Percentiles rank a stretch among this genome's conserved stretches.
phyloP scores from a whole-genome alignment of 2,797 vertebrate genomes.

The Oreochromis grahami region DNA sequence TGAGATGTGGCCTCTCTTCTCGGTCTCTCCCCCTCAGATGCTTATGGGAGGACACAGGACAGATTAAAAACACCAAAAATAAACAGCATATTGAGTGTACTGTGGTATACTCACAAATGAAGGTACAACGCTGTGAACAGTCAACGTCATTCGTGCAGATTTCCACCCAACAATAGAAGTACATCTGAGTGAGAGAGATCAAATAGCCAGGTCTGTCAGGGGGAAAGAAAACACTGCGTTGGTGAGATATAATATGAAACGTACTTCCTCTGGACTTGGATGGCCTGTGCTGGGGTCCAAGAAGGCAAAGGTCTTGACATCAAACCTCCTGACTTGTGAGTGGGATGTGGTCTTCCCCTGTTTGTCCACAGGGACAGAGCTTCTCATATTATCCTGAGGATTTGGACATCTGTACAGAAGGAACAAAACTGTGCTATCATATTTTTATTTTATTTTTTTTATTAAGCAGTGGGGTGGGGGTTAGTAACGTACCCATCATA shows the following conservation, averaged over 20 bases:
- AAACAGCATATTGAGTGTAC: background rate
- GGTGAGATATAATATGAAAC: background rate
- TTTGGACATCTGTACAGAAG: conserved; percentile 62
- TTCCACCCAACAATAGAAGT: conserved; percentile 75
- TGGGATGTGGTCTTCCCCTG: conserved; percentile 27
- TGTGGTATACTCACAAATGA: conserved; percentile 54
- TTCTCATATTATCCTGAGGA: conserved; percentile 61
- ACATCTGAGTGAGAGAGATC: conserved; percentile 43
- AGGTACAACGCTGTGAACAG: conserved; percentile 59
- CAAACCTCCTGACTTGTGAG: conserved; percentile 68
- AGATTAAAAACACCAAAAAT: background rate
- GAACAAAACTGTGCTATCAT: background rate
- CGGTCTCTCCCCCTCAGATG: conserved; percentile 34
- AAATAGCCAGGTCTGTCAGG: background rate
- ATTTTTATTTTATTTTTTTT: background rate
- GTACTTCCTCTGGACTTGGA: conserved; percentile 63
- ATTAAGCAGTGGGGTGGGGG: background rate
- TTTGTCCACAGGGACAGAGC: conserved; percentile 55
- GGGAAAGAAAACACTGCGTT: rapidly evolving
- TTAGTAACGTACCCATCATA: conserved; percentile 53
- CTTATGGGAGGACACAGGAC: conserved; percentile 18
- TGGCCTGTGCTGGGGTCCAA: conserved; percentile 56
- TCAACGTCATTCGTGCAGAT: conserved; percentile 51
- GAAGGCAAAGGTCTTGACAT: conserved; percentile 73
- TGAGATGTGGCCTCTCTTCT: conserved; percentile 26